Evolutionary conservation across 2,113 vertebrate species (phyloP), one percentile per base, ranked within the genome.

Genomic region (Pitta sordida): DNA sequence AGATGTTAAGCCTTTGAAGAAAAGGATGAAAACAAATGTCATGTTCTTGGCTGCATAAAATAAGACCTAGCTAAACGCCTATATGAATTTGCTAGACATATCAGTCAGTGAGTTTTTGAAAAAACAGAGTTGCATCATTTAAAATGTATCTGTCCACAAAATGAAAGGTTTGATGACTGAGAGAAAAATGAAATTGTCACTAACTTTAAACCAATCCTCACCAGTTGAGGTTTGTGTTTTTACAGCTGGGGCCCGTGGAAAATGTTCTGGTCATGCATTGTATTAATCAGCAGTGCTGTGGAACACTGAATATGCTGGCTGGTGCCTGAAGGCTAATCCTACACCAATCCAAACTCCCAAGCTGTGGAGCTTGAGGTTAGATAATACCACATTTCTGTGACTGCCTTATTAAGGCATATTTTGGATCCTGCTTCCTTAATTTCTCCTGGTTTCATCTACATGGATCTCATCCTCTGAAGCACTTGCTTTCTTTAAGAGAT

Each of bases 21-120:
- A 98, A 97, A 97, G 97, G 95, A 96, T 83, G 90, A 74, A 94
- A 95, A 94, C 91, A 95, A 96, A 73, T 88, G 83, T 96, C 83
- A 91, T 52, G 36, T 85, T 48, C 94, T 97, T 77, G 70, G 94
- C 60, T 92, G 91, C 60, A 30, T 94, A 95, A 96, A 97, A 91
- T 83, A 91, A 96, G 79, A 96, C 53, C n/a, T 16, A 89, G 93
- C 64, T 80, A 93, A 96, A 96, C 88, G 83, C 76, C 68, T 89
- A 41, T 90, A 86, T 48, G 81, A 94, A 90, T 82, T 83, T 76
- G 86, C 81, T 90, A 69, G 94, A 94, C 43, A 34, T 82, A 91
- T 78, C 92, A 96, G 89, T 69, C 92, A 81, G 63, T 82, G 86
- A 94, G 51, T 94, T 96, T 95, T 83, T 17, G 58, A 91, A 79